Evolutionary conservation across 1,140 invertebrate genomes (phyloP).

Genomic region (Tetramorium alpestre): DNA sequence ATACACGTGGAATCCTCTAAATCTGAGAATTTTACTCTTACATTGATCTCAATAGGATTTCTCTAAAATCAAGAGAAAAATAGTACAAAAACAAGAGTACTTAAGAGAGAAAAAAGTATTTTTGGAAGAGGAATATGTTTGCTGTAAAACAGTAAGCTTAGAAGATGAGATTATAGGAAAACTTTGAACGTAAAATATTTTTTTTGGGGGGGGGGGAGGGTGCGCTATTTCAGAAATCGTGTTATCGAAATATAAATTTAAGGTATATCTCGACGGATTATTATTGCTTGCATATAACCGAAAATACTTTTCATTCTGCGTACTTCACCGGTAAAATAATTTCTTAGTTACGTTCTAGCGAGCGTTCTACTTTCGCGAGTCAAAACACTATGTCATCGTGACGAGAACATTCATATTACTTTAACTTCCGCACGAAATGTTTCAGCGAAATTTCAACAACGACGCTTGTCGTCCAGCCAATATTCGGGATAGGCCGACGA

Average conservation of each 20-base stretch:
- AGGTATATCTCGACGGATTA: not conserved
- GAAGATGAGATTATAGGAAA: no score
- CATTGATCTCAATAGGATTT: no score
- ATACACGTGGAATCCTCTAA: no score
- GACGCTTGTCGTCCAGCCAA: conserved; percentile 35
- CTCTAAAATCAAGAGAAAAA: no score
- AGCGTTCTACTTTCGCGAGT: not conserved
- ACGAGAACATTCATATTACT: conserved; percentile 9
- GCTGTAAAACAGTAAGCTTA: no score
- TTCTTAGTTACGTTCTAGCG: not conserved
- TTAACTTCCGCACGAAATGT: conserved; percentile 2
- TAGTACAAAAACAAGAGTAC: no score
- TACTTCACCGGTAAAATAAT: not conserved
- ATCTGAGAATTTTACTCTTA: no score
- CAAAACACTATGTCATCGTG: not conserved
- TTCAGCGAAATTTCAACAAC: conserved; percentile 17
- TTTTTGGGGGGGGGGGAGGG: no score
- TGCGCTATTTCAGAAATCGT: not conserved
- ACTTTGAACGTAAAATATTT: no score
- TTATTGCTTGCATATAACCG: not conserved
- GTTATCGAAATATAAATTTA: not conserved
- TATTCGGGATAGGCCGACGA: conserved; percentile 57
- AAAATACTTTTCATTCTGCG: not conserved
- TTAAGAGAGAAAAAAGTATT: no score
- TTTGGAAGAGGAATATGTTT: no score